Conservation (phyloP, 2,113 vertebrate species). For the Mus musculus region GRCm39 chr4:87558501-87559000, state of each 20-base stretch:
- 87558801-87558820: background rate
- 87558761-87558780: background rate
- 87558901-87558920: background rate
- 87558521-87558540: slow-evolving; percentile 33
- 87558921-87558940: background rate
- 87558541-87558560: background rate
- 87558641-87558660: background rate
- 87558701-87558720: background rate
- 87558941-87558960: background rate
- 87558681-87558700: background rate
- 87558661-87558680: background rate
- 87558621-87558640: background rate
- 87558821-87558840: background rate
- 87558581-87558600: background rate
- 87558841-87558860: background rate
- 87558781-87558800: background rate
- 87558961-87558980: background rate
- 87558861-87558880: background rate
- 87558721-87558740: background rate
- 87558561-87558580: background rate
- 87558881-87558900: background rate
- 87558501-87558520: background rate
- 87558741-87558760: background rate
- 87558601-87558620: background rate
- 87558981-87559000: background rate